These are phyloP conservation scores for Malaclemys terrapin DNA, from an alignment of 2,113 vertebrate genomes.

Conservation along the genomic window DNA sequence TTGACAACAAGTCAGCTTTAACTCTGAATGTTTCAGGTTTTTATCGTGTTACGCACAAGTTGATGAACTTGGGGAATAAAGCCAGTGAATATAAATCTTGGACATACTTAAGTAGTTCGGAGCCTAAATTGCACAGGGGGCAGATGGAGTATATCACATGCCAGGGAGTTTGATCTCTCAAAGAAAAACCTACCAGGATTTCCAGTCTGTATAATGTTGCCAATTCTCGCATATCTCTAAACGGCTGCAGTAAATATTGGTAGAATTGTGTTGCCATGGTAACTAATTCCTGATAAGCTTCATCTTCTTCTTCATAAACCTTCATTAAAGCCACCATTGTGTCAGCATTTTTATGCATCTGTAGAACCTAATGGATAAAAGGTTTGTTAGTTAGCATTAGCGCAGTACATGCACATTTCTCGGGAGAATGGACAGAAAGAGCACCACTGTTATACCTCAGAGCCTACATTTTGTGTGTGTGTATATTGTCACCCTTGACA, in stretches of 20 bases:
- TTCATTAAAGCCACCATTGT: constrained; percentile 89
- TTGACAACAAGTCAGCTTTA: not conserved
- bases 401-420: not conserved
- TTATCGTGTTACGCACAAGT: fast-evolving
- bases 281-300: constrained; percentile 89
- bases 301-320: constrained; percentile 91
- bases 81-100: not conserved
- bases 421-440: not conserved
- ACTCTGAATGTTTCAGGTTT: not conserved
- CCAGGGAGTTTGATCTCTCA: not conserved
- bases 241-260: constrained; percentile 95
- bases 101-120: not conserved
- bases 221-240: constrained; percentile 94
- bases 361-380: constrained; percentile 85
- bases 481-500: not conserved
- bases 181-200: constrained; percentile 87
- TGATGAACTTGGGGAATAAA: not conserved
- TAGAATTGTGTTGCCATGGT: constrained; percentile 90
- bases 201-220: constrained; percentile 91
- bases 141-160: not conserved
- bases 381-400: not conserved
- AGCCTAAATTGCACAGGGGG: constrained; percentile 4
- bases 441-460: not conserved
- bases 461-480: fast-evolving
- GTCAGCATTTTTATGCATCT: constrained; percentile 82